These are phyloP conservation scores for Crocallis elinguaria DNA, from an alignment of 2,888 invertebrate genomes.

Conservation along the genomic window DNA sequence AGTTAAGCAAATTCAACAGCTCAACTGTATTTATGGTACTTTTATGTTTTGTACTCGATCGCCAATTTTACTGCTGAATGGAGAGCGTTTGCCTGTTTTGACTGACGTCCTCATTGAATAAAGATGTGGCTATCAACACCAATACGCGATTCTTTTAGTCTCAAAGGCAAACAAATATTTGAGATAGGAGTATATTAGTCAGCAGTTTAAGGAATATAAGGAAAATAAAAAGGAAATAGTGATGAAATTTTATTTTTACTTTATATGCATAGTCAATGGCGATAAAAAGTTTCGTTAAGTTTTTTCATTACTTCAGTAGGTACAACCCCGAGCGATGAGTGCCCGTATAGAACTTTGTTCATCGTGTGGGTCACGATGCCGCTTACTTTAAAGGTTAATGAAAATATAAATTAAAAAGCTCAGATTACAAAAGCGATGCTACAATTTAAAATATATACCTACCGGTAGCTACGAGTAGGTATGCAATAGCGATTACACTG, in stretches of 20 bases:
- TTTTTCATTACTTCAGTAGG: slow-evolving; percentile 8
- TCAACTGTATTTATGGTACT: not conserved
- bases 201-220: not conserved
- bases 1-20: not conserved
- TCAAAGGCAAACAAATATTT: not conserved
- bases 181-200: not conserved
- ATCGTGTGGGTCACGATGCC: slow-evolving; percentile 7
- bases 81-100: not conserved
- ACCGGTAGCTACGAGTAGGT: too few species aligned
- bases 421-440: slow-evolving; percentile 1
- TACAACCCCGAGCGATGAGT: slow-evolving; percentile 3
- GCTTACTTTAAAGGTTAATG: slow-evolving; percentile 9
- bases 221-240: not conserved
- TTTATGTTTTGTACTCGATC: slow-evolving; percentile 3
- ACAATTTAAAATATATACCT: too few species aligned
- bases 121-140: slow-evolving; percentile 2
- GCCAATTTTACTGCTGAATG: slow-evolving; percentile 1
- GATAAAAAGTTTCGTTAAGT: slow-evolving; percentile 1
- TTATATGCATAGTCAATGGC: not conserved
- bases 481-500: too few species aligned
- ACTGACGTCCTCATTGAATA: slow-evolving; percentile 3
- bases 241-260: too few species aligned
- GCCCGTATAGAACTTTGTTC: slow-evolving; percentile 17
- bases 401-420: slow-evolving; percentile 12
- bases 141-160: not conserved